Conservation (phyloP, 1,140 invertebrate genomes). For the Pogonognathellus flavescens region DNA sequence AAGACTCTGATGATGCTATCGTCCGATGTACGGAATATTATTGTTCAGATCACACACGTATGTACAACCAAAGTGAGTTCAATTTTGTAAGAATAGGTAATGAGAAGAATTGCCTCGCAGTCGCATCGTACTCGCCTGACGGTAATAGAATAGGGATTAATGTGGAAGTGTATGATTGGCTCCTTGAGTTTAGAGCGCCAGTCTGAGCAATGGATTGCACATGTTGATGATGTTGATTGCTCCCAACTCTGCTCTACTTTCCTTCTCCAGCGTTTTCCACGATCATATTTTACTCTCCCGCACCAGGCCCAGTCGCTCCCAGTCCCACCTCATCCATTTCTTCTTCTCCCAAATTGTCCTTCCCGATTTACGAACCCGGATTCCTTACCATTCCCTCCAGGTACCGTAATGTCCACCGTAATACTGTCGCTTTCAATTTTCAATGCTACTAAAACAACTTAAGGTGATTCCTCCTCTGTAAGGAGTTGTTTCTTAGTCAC, state of each 20-base stretch:
- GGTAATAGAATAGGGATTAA: constrained; percentile 17
- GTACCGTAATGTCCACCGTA: no score
- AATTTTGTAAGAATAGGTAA: constrained; percentile 25
- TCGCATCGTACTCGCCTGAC: constrained; percentile 5
- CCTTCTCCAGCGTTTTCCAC: neutral
- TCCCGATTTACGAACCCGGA: no score
- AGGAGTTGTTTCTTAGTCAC: neutral
- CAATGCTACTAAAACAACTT: neutral
- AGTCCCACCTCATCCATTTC: neutral
- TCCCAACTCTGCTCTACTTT: neutral
- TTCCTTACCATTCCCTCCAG: no score
- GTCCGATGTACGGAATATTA: no score
- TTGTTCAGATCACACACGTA: no score
- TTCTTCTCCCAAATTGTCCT: no score
- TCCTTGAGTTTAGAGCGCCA: constrained; percentile 14
- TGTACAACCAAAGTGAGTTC: neutral
- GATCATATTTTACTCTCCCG: neutral
- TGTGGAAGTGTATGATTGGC: constrained; percentile 53
- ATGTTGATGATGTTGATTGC: neutral
- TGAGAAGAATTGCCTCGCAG: constrained; percentile 34
- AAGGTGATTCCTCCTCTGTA: neutral
- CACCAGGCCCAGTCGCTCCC: neutral
- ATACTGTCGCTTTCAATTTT: no score
- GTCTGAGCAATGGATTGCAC: constrained; percentile 19
- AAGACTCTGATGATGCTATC: no score